These are phyloP conservation scores for Pseudomyrmex cubaensis DNA, from an alignment of 1,140 invertebrate genomes.

Conservation along the genomic window DNA sequence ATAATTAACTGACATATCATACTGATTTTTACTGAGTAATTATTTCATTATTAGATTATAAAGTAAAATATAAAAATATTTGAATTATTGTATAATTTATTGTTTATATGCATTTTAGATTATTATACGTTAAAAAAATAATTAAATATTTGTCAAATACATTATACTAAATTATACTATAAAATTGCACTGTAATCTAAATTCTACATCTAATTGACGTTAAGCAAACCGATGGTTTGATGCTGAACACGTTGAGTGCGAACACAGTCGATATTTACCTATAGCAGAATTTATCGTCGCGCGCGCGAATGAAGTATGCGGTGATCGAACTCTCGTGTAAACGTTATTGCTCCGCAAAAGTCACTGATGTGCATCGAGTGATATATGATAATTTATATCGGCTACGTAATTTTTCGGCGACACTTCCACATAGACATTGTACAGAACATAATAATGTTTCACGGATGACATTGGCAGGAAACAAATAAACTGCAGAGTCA, in stretches of 20 bases:
- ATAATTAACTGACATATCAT: no score
- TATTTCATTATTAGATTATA: no score
- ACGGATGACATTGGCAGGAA: slow-evolving; percentile 35
- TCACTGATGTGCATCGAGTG: slow-evolving; percentile 59
- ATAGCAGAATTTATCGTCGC: slow-evolving; percentile 32
- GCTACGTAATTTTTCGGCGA: slow-evolving; percentile 35
- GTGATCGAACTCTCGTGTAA: slow-evolving; percentile 26
- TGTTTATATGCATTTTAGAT: no score
- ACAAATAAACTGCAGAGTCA: slow-evolving; percentile 33
- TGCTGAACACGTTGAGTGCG: slow-evolving; percentile 13
- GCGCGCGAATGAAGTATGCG: slow-evolving; percentile 8
- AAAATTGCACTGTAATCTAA: not conserved
- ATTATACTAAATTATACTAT: slow-evolving; percentile 29
- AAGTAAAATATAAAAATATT: no score
- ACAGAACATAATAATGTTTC: slow-evolving; percentile 25
- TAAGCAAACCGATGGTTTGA: slow-evolving; percentile 23
- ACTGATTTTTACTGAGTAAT: no score
- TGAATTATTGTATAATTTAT: no score
- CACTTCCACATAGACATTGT: slow-evolving; percentile 9
- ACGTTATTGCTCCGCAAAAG: slow-evolving; percentile 51
- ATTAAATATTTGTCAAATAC: no score
- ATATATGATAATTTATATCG: slow-evolving; percentile 54
- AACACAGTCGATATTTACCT: slow-evolving; percentile 32
- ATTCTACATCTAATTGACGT: slow-evolving; percentile 18
- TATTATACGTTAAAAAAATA: no score